phyloP scores from a whole-genome alignment of 2,113 vertebrate species.

The Hemicordylus capensis region DNA sequence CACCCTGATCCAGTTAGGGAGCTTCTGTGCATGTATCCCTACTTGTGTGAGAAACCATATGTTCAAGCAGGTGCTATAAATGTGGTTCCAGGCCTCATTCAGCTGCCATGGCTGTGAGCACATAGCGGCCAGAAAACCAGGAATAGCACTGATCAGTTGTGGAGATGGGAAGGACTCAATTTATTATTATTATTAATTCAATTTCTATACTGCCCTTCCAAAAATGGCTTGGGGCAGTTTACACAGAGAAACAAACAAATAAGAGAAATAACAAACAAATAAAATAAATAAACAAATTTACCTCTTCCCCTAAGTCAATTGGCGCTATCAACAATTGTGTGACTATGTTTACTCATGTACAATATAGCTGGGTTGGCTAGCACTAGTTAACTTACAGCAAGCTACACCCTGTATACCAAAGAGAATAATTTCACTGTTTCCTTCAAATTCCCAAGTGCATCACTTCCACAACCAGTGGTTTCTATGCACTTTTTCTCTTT shows the following conservation, averaged over 20 bases:
- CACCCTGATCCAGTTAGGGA: background rate
- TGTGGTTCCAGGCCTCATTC: background rate
- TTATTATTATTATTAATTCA: too few relatives aligned
- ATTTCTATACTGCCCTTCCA: too few relatives aligned
- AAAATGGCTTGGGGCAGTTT: too few relatives aligned
- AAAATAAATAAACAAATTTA: too few relatives aligned
- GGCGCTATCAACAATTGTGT: background rate
- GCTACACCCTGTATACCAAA: background rate
- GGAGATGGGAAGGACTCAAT: background rate
- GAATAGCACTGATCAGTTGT: background rate
- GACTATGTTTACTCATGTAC: too few relatives aligned
- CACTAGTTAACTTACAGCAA: background rate
- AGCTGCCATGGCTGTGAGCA: background rate
- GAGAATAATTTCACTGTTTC: background rate
- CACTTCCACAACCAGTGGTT: background rate
- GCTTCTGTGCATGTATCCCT: background rate
- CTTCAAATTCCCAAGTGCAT: background rate
- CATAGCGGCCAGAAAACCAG: background rate
- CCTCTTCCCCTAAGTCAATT: background rate
- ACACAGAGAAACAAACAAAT: too few relatives aligned
- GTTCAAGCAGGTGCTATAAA: background rate
- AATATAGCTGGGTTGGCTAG: too few relatives aligned
- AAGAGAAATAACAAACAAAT: too few relatives aligned
- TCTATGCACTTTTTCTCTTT: background rate
- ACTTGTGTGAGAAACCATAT: background rate